Conservation (phyloP, 2,113 vertebrate species). For the Orycteropus afer region DNA sequence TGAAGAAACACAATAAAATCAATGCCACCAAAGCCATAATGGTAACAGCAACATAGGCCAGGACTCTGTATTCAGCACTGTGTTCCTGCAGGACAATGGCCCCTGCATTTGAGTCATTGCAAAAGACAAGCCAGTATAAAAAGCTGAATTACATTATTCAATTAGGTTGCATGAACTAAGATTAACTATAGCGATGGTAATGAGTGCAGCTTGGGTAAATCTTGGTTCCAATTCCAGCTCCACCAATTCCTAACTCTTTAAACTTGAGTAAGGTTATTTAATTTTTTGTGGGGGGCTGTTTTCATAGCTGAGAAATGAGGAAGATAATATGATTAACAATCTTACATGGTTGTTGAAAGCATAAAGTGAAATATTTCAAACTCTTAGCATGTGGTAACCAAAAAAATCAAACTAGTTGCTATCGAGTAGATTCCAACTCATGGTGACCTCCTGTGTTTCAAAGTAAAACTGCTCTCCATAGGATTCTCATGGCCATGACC, state of each 20-base stretch:
- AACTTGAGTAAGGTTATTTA: not conserved
- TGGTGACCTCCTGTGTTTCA: not conserved
- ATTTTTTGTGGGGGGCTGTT: not conserved
- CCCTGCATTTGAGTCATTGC: not conserved
- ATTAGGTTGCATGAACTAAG: not conserved
- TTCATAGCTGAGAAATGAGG: not conserved
- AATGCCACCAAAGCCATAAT: not conserved
- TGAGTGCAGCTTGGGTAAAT: not conserved
- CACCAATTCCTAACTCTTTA: not conserved
- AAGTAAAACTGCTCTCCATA: not conserved
- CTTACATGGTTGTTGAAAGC: not conserved
- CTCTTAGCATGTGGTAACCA: not conserved
- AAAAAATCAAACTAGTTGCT: not conserved
- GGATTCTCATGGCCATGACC: not conserved
- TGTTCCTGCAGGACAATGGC: not conserved
- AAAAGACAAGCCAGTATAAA: not conserved
- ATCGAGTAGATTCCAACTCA: not conserved
- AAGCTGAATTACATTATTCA: not conserved
- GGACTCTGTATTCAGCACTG: not conserved
- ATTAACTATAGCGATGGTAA: not conserved
- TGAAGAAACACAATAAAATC: not conserved
- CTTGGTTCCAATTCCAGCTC: not conserved
- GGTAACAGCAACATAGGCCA: not conserved
- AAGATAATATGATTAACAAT: not conserved
- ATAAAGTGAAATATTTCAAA: constrained; percentile 58